These are phyloP conservation scores for Hirtodrosophila confusa DNA, from an alignment of 2,888 invertebrate species.

Conservation along the genomic window DNA sequence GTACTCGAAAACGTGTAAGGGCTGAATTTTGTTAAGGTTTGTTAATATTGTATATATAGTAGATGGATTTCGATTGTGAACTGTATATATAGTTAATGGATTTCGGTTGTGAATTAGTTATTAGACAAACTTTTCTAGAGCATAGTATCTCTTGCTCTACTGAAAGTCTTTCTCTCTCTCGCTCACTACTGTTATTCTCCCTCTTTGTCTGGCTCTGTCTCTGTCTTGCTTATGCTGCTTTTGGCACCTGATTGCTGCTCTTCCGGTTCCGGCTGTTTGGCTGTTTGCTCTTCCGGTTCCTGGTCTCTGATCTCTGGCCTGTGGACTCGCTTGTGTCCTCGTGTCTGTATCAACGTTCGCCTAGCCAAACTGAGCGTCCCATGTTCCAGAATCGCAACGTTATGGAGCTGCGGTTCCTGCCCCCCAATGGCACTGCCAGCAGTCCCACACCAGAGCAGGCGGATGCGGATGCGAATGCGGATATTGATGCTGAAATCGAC, in stretches of 20 bases:
- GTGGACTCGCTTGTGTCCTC: slow-evolving; percentile 1
- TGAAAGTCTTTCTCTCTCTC: not conserved
- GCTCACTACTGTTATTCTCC: not conserved
- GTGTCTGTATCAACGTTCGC: slow-evolving; percentile 56
- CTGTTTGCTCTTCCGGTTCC: slow-evolving; percentile 5
- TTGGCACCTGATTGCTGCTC: slow-evolving; percentile 16
- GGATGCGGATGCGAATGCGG: slow-evolving; percentile 23
- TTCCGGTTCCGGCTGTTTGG: slow-evolving; percentile 2
- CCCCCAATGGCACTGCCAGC: slow-evolving; percentile 44
- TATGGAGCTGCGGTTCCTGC: slow-evolving; percentile 84
- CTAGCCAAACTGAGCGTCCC: slow-evolving; percentile 80
- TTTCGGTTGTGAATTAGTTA: too few relatives aligned
- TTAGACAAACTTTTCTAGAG: too few relatives aligned
- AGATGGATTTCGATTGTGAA: too few relatives aligned
- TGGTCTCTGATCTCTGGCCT: slow-evolving; percentile 10
- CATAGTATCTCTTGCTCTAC: not conserved
- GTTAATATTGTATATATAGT: too few relatives aligned
- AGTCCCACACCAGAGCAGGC: slow-evolving; percentile 9
- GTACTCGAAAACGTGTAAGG: too few relatives aligned
- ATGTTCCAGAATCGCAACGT: slow-evolving; percentile 84
- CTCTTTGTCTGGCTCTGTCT: slow-evolving; percentile 3
- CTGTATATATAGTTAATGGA: too few relatives aligned
- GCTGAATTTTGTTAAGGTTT: too few relatives aligned
- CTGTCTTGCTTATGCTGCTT: slow-evolving; percentile 20
- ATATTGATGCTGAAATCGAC: slow-evolving; percentile 8